phyloP scores from a whole-genome alignment of 2,113 vertebrate species.

The Psammodynastes pulverulentus region DNA sequence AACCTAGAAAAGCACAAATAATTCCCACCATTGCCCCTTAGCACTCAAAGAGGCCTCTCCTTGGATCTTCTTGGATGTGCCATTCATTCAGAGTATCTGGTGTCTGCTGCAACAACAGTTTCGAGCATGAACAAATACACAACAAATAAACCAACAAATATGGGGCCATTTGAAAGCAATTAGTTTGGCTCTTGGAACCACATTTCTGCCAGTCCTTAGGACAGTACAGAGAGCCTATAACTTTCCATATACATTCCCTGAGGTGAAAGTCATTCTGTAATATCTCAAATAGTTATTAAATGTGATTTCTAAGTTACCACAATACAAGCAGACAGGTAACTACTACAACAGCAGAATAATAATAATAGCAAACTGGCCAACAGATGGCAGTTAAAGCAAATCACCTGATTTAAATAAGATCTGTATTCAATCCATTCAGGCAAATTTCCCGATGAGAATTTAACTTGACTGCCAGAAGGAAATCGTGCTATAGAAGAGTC shows the following conservation, averaged over 20 bases:
- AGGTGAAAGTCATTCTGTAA: slow-evolving; percentile 59
- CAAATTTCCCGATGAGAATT: slow-evolving; percentile 66
- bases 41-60: accelerated
- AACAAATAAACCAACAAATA: no score
- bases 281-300: slow-evolving; percentile 65
- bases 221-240: neutral
- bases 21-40: accelerated
- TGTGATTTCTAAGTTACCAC: slow-evolving; percentile 62
- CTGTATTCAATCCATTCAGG: slow-evolving; percentile 42
- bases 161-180: slow-evolving; percentile 32
- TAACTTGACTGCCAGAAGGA: slow-evolving; percentile 68
- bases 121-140: slow-evolving; percentile 9
- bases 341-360: slow-evolving; percentile 64
- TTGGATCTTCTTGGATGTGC: neutral
- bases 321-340: slow-evolving; percentile 72
- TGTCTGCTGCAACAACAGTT: neutral
- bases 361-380: slow-evolving; percentile 72
- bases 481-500: slow-evolving; percentile 65
- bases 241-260: slow-evolving; percentile 47
- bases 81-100: neutral
- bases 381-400: slow-evolving; percentile 78
- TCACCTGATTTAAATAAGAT: slow-evolving; percentile 72
- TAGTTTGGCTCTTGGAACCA: slow-evolving; percentile 37
- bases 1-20: neutral
- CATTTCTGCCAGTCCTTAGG: slow-evolving; percentile 16